Evolutionary conservation across 2,113 vertebrate genomes (phyloP), one percentile per base, ranked within the genome.

Genomic region (Pollachius pollachius): DNA sequence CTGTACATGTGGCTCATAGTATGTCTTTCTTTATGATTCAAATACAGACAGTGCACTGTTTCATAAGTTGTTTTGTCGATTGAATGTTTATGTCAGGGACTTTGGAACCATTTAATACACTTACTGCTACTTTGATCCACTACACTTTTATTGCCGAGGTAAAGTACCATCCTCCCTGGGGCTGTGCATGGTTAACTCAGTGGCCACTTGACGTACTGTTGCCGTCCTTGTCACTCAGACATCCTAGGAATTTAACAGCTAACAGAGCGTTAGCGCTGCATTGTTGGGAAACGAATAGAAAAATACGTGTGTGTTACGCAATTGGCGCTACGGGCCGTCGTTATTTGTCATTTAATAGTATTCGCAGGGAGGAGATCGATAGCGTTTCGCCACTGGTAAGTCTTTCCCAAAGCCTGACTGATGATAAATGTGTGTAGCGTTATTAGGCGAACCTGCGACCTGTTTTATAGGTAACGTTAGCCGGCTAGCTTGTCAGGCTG

Each of bases 181-280:
- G 59, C 64, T 60, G 1, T 1, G 18, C 0, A 0, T 48, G 5
- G 11, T 16, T 60, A 9, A 2, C 48, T 61, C 52, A 19, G 16
- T 41, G 3, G n/a, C 1, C 12, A 23, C 66, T 81, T 77, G 16
- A 37, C 27, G 59, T 34, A 7, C 41, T 57, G 65, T 69, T 70
- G 69, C 76, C 72, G 70, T 75, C 77, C 83, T 86, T 90, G 87
- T 88, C 89, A 89, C 80, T 89, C 85, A 89, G 87, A 84, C 83
- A 84, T 89, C 83, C 78, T 70, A 87, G 85, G 90, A 90, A 89
- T 90, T 80, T 71, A 75, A 72, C 69, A 48, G 78, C 71, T 27
- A 62, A 59, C 15, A 68, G 52, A 54, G 17, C 69, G 54, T 16
- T 59, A 74, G 62, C 71, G 64, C 82, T 68, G 23, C 57, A 66